phyloP scores from a whole-genome alignment of 2,888 invertebrate species.

The Glyphotaelius pellucidus region DNA sequence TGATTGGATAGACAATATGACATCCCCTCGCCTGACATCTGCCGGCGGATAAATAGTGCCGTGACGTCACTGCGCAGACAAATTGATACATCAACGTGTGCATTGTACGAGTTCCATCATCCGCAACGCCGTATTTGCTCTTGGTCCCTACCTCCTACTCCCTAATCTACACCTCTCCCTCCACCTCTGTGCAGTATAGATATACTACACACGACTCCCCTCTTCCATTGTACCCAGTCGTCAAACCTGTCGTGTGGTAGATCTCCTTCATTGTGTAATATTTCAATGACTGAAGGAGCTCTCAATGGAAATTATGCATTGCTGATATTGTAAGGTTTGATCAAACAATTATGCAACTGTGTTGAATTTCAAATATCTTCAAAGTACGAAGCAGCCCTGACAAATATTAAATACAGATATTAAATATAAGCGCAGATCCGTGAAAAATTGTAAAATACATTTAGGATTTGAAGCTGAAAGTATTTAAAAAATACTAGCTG shows the following conservation, averaged over 20 bases:
- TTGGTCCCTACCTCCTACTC: neutral
- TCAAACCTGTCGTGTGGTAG: conserved; percentile 29
- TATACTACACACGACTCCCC: neutral
- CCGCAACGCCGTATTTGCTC: neutral
- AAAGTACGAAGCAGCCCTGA: neutral
- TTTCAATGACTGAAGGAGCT: neutral
- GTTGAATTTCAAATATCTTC: neutral
- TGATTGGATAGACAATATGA: neutral
- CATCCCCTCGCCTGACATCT: conserved; percentile 37
- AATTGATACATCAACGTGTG: conserved; percentile 58
- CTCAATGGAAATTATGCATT: neutral
- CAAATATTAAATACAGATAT: too few species aligned
- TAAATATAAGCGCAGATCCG: too few species aligned
- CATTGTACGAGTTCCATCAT: conserved; percentile 44
- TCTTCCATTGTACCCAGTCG: neutral
- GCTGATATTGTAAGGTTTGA: neutral
- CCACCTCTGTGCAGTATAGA: neutral
- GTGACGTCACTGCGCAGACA: conserved; percentile 41
- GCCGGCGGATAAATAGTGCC: conserved; percentile 29
- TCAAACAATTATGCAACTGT: neutral
- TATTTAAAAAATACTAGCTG: too few species aligned
- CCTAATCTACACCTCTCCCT: neutral
- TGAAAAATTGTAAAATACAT: too few species aligned
- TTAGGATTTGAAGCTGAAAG: too few species aligned
- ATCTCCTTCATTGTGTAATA: conserved; percentile 32